Evolutionary conservation across 2,888 invertebrate species (phyloP), one percentile per base, ranked within the genome.

Genomic region (Oscheius onirici): DNA sequence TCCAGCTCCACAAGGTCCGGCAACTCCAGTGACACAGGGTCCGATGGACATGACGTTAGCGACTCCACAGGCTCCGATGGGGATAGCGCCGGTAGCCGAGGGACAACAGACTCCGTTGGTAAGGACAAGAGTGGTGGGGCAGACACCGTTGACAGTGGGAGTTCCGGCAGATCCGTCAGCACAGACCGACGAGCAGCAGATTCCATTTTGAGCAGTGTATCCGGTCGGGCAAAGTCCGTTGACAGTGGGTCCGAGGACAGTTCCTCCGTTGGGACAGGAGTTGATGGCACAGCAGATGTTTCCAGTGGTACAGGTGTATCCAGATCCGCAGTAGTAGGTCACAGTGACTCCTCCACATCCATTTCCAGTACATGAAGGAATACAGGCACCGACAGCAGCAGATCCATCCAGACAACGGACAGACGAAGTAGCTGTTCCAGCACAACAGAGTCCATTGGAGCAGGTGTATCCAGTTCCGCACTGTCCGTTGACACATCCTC

Each of bases 391-490:
- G 49, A 83, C 81, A 41, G 84, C 83, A 24, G 77, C 77, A 28
- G 78, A 75, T 68, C 87, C 87, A 73, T 86, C 86, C 26, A 87
- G 77, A 69, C 84, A 84, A 43, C 74, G 77, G 72, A 74, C 78
- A 41, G 86, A 82, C 11, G 81, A 83, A 72, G 82, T 77, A 10
- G 85, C 81, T 26, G 83, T 80, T 65, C 83, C 80, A 43, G 82
- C 77, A 68, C 87, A 87, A 80, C 87, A 87, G 55, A 87, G 79
- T 15, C 86, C 86, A 71, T 86, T 86, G 55, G 77, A 78, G 80
- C 87, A 87, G 49, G 82, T 83, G 81, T 87, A 88, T 63, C 87
- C 87, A 40, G 79, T 76, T 54, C 86, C 86, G 76, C 87, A 87
- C 43, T 80, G 82, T 51, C 86, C 85, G 78, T 85, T 86, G 60